Evolutionary conservation across 2,113 vertebrate genomes (phyloP).

Genomic region (Otolemur garnettii): DNA sequence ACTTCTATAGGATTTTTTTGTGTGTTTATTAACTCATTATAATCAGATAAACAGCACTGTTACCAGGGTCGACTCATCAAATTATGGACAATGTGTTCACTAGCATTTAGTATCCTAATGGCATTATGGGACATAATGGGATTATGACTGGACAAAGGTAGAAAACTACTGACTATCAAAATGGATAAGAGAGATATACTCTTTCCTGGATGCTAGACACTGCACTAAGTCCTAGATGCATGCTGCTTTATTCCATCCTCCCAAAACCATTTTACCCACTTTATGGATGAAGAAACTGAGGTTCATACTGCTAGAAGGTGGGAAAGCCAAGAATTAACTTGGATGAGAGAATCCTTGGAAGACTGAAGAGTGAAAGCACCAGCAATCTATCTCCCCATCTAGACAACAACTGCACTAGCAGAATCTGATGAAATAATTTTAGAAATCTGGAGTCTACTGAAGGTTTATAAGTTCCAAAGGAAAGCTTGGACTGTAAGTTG

Average conservation of each 20-base stretch:
- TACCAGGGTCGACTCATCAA: background rate
- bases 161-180: constrained; percentile 35
- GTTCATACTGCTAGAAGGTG: background rate
- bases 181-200: background rate
- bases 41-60: constrained; percentile 16
- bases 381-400: background rate
- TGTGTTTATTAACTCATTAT: constrained; percentile 36
- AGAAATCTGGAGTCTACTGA: background rate
- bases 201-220: background rate
- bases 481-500: too few relatives aligned
- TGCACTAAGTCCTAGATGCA: background rate
- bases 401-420: background rate
- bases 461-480: too few relatives aligned
- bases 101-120: constrained; percentile 29
- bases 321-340: background rate
- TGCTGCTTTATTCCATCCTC: background rate
- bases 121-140: background rate
- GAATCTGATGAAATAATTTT: background rate
- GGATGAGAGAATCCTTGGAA: background rate
- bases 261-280: background rate
- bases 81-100: constrained; percentile 20
- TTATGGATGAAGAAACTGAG: background rate
- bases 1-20: background rate
- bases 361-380: background rate
- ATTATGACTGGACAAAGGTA: constrained; percentile 14